Evolutionary conservation across 2,797 vertebrate genomes (phyloP).

Genomic region (Helicolenus hilgendorfi): DNA sequence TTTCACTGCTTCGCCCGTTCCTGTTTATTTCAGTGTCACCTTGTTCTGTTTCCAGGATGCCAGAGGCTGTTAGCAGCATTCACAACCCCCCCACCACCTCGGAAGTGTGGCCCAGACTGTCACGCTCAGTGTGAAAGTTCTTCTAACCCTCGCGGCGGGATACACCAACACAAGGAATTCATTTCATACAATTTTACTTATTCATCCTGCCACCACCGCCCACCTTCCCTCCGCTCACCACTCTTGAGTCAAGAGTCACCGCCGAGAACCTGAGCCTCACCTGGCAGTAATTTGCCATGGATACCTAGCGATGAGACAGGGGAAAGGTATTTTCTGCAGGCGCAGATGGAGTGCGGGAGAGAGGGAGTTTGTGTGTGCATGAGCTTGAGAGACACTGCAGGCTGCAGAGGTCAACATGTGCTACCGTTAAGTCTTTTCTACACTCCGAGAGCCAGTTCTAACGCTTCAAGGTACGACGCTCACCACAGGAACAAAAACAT

Average conservation of each 20-base stretch:
- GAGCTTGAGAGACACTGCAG: conserved; percentile 9
- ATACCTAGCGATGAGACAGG: background rate
- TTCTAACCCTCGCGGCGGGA: conserved; percentile 12
- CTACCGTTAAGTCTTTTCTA: background rate
- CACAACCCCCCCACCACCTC: background rate
- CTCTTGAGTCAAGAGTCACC: background rate
- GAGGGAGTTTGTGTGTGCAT: background rate
- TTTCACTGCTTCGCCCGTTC: conserved; percentile 18
- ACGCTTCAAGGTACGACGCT: conserved; percentile 7
- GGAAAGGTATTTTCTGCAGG: background rate
- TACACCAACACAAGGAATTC: conserved; percentile 28
- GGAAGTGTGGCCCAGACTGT: conserved; percentile 27
- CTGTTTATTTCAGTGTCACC: conserved; percentile 38
- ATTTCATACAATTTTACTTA: conserved; percentile 58
- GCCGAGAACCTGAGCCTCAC: conserved; percentile 13
- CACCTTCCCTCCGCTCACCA: background rate
- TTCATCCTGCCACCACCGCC: conserved; percentile 23
- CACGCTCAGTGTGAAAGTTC: conserved; percentile 32
- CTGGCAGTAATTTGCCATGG: background rate
- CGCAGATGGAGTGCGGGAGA: background rate
- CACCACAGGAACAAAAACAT: conserved; percentile 14
- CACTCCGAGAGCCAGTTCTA: background rate
- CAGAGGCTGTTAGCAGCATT: conserved; percentile 34
- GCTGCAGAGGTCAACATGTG: conserved; percentile 32
- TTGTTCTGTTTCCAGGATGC: conserved; percentile 38